Evolutionary conservation across 2,797 vertebrate species (phyloP).

Genomic region (Erithacus rubecula): DNA sequence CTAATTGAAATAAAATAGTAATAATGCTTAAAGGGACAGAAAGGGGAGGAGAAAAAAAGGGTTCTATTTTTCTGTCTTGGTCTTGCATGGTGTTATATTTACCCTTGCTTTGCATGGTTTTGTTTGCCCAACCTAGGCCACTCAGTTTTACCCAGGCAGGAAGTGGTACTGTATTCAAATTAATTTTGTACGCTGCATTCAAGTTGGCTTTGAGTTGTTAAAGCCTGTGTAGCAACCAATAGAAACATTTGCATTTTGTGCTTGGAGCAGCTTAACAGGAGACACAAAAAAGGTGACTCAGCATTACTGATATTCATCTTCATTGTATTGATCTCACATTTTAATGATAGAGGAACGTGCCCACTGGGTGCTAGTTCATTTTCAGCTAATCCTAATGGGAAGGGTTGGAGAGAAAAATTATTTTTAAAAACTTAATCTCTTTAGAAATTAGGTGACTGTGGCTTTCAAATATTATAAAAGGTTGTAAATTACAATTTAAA

Average conservation of each 20-base stretch:
- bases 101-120: neutral
- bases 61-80: neutral
- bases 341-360: neutral
- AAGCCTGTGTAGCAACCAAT: neutral
- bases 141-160: neutral
- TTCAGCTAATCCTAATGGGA: conserved; percentile 25
- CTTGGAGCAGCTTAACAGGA: neutral
- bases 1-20: neutral
- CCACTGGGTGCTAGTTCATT: neutral
- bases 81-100: neutral
- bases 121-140: neutral
- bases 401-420: conserved; percentile 1
- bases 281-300: neutral
- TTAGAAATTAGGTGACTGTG: neutral
- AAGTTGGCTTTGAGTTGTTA: neutral
- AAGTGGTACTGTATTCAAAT: neutral
- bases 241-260: neutral
- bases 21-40: neutral
- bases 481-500: neutral
- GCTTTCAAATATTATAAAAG: neutral
- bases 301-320: neutral
- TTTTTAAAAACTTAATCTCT: conserved; percentile 15
- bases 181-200: neutral
- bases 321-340: neutral
- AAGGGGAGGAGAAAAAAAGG: neutral